phyloP scores from a whole-genome alignment of 2,797 vertebrate species.

The Sarcophilus harrisii region DNA sequence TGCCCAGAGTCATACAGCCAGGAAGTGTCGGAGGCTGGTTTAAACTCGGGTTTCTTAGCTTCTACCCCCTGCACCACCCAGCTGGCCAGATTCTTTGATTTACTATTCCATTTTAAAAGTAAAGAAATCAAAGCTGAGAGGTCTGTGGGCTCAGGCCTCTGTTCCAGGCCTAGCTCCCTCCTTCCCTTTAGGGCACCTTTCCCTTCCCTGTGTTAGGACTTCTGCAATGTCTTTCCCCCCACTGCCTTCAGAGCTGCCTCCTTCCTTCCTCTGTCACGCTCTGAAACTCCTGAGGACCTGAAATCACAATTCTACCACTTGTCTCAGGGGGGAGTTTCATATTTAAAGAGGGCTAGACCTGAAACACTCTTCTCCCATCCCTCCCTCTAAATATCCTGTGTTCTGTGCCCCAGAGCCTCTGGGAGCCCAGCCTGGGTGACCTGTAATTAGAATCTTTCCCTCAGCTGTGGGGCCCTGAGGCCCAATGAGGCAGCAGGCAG shows the following conservation, averaged over 20 bases:
- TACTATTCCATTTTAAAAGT: not conserved
- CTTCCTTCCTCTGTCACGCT: conserved; percentile 24
- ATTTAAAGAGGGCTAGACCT: conserved; percentile 44
- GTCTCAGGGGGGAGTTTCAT: conserved; percentile 64
- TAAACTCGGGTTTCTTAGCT: not conserved
- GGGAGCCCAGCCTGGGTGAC: conserved; percentile 80
- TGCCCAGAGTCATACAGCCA: not conserved
- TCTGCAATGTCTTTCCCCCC: not conserved
- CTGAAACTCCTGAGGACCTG: not conserved
- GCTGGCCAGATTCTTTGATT: not conserved
- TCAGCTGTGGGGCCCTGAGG: conserved; percentile 31
- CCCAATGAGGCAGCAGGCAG: conserved; percentile 71
- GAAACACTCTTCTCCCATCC: conserved; percentile 45
- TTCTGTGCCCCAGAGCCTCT: conserved; percentile 55
- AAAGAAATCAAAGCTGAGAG: not conserved
- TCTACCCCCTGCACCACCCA: not conserved
- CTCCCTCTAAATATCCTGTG: conserved; percentile 73
- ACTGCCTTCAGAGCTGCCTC: not conserved
- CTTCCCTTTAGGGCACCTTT: not conserved
- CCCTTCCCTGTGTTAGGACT: not conserved
- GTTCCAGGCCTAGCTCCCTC: not conserved
- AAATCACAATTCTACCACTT: conserved; percentile 69
- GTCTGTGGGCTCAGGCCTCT: not conserved
- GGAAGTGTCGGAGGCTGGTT: not conserved
- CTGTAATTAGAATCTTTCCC: conserved; percentile 89